A percentile compares a stretch with the other conserved stretches of the same genome.
Conservation (phyloP, 2,888 invertebrate genomes). For the Pollenia labialis region DNA sequence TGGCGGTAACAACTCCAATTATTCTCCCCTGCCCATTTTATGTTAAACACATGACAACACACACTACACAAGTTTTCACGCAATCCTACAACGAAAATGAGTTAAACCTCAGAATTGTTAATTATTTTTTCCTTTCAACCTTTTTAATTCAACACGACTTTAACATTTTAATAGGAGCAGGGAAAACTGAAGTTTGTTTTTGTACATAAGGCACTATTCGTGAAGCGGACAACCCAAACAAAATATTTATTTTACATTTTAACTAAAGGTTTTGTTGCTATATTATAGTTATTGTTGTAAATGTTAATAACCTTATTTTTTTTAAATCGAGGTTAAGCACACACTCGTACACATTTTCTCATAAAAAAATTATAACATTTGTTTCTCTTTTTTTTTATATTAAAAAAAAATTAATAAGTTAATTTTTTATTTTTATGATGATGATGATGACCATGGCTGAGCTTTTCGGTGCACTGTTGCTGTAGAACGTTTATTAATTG, state of each 20-base stretch:
- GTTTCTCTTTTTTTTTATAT: not conserved
- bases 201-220: not conserved
- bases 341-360: not conserved
- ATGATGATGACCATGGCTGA: constrained; percentile 36
- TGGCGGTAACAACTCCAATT: constrained; percentile 61
- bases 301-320: constrained; percentile 38
- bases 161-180: constrained; percentile 14
- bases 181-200: not conserved
- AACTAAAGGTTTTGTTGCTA: not conserved
- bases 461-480: constrained; percentile 10
- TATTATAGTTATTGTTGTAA: constrained; percentile 22
- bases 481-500: constrained; percentile 65
- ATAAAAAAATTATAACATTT: not conserved
- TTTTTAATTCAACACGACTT: constrained; percentile 53
- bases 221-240: too few species aligned
- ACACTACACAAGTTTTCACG: not conserved
- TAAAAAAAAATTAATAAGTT: constrained; percentile 9
- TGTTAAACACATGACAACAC: constrained; percentile 27
- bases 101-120: constrained; percentile 59
- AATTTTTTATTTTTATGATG: constrained; percentile 38
- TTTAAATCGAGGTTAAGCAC: constrained; percentile 2
- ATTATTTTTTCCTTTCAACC: constrained; percentile 6
- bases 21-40: constrained; percentile 50
- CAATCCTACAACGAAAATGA: constrained; percentile 41
- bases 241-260: constrained; percentile 10